A percentile compares a stretch with the other conserved stretches of the same genome.
Evolutionary conservation across 1,140 invertebrate species (phyloP).

Genomic region (Euborellia annulipes): DNA sequence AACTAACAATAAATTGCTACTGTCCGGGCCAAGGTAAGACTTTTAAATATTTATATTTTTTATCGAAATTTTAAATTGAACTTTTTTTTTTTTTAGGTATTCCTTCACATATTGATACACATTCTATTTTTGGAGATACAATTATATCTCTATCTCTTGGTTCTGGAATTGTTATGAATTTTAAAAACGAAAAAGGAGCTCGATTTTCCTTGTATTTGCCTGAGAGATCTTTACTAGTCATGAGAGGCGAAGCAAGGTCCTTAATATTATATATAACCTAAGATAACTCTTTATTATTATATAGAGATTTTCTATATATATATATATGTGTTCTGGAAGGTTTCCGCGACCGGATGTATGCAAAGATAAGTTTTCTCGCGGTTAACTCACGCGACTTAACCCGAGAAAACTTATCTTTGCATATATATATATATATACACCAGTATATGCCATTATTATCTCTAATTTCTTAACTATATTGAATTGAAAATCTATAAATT

Average conservation of each 20-base stretch:
- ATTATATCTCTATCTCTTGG: conserved; percentile 80
- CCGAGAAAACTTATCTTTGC: too few species aligned
- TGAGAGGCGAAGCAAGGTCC: conserved; percentile 63
- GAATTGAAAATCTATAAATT: too few species aligned
- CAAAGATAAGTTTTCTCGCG: too few species aligned
- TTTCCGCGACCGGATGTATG: too few species aligned
- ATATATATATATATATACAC: too few species aligned
- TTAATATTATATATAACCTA: conserved; percentile 1
- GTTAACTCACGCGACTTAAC: too few species aligned
- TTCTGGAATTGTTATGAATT: conserved; percentile 80
- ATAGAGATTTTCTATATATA: too few species aligned
- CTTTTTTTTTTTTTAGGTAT: conserved; percentile 48
- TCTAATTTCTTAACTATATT: too few species aligned
- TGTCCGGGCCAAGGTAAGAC: conserved; percentile 68
- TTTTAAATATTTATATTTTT: conserved; percentile 2
- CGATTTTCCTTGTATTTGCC: conserved; percentile 51
- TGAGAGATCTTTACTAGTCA: conserved; percentile 62
- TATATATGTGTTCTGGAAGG: background rate
- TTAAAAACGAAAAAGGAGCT: conserved; percentile 42
- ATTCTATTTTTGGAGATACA: conserved; percentile 78
- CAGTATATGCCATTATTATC: too few species aligned
- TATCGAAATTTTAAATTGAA: conserved; percentile 1
- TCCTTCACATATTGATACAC: conserved; percentile 88
- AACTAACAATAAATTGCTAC: conserved; percentile 88
- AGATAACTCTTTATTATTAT: background rate